Conservation (phyloP, 2,888 invertebrate species). For the Dioctria rufipes region DNA sequence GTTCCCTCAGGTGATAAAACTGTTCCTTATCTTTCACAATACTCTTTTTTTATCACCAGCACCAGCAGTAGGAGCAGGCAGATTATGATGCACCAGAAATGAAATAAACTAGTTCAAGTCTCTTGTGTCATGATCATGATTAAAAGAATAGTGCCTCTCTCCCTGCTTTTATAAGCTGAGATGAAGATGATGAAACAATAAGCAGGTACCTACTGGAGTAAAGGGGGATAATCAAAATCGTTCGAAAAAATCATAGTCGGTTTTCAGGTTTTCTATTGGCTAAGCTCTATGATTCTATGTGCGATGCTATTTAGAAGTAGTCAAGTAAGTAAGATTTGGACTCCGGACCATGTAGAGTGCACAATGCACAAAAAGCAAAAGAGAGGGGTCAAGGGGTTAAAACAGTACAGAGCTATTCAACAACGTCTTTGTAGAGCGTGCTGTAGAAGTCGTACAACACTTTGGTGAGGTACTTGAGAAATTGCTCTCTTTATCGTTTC, state of each 20-base stretch:
- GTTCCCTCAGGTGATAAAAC: constrained; percentile 41
- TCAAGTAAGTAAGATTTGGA: neutral
- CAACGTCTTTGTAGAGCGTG: neutral
- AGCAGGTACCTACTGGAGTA: constrained; percentile 2
- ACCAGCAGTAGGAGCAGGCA: neutral
- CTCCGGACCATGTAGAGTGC: neutral
- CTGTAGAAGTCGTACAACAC: neutral
- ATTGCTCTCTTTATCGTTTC: constrained; percentile 28
- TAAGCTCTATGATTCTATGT: neutral
- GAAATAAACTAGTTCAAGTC: constrained; percentile 43
- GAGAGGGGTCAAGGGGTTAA: constrained; percentile 1
- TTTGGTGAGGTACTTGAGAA: constrained; percentile 9
- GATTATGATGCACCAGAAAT: constrained; percentile 30
- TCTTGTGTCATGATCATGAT: neutral
- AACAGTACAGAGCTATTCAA: constrained; percentile 4
- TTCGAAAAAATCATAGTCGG: constrained; percentile 41
- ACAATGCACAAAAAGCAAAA: neutral
- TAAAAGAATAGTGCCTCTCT: constrained; percentile 1
- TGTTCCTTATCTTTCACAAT: constrained; percentile 12
- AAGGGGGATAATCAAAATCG: constrained; percentile 10
- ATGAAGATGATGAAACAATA: constrained; percentile 22
- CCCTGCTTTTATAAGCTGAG: neutral
- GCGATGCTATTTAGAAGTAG: neutral
- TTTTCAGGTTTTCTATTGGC: neutral
- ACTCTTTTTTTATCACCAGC: constrained; percentile 5